Evolutionary conservation across 2,888 invertebrate species (phyloP).

Genomic region (Cephus nigrinus): DNA sequence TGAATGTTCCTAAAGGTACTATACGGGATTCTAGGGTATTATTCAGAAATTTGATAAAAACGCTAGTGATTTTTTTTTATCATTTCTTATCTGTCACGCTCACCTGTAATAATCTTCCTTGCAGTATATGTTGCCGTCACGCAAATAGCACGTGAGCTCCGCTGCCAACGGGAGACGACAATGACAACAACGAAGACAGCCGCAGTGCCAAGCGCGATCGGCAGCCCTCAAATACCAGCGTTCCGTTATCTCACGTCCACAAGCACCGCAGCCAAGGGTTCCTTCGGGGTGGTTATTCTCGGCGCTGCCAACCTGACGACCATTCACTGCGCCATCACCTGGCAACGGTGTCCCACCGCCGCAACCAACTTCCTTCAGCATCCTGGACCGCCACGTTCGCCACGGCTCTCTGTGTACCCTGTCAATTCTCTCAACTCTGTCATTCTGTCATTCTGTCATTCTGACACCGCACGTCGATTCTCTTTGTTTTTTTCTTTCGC

Average conservation of each 20-base stretch:
- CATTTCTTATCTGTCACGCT: conserved; percentile 39
- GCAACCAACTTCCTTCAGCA: conserved; percentile 76
- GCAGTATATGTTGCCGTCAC: conserved; percentile 92
- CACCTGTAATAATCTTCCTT: conserved; percentile 95
- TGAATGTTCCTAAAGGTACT: no score
- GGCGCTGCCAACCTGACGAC: conserved; percentile 58
- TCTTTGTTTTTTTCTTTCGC: not conserved
- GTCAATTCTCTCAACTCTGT: not conserved
- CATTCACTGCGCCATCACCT: conserved; percentile 66
- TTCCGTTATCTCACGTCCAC: conserved; percentile 73
- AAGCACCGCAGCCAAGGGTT: conserved; percentile 70
- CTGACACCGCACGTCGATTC: not conserved
- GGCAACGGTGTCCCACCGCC: conserved; percentile 68
- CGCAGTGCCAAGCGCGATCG: conserved; percentile 90
- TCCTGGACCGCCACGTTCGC: conserved; percentile 49
- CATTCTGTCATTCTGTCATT: not conserved
- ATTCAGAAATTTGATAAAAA: no score
- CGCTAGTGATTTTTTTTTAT: not conserved
- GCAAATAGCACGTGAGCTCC: conserved; percentile 88
- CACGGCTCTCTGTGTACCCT: conserved; percentile 3
- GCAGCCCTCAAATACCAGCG: conserved; percentile 83
- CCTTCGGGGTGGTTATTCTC: conserved; percentile 48
- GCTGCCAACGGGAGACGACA: conserved; percentile 87
- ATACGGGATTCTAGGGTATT: no score
- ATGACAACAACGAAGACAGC: conserved; percentile 86